Percentiles rank a stretch among this genome's conserved stretches.
Conservation (phyloP, 92 coral and sea anemone species). For the Epizoanthus rinbou region DNA sequence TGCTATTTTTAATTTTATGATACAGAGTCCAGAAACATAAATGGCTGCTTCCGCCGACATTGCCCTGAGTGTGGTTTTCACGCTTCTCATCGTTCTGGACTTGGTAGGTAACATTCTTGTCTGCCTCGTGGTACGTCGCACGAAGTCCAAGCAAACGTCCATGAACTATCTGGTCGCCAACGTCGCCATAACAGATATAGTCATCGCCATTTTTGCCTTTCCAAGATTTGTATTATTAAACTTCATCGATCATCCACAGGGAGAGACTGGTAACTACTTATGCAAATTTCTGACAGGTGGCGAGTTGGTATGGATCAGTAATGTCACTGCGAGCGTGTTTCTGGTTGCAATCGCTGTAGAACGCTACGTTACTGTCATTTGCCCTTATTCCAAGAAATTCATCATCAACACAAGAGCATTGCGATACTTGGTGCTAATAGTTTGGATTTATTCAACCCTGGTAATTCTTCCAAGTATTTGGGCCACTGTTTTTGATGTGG, state of each 20-base stretch:
- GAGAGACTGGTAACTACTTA: constrained; percentile 1
- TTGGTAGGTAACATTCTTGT: neutral
- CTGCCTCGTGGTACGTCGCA: neutral
- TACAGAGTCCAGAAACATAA: neutral
- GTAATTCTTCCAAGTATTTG: neutral
- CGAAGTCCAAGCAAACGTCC: neutral
- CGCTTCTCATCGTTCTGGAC: neutral
- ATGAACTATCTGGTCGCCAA: neutral
- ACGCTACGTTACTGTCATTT: neutral
- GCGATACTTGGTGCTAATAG: neutral
- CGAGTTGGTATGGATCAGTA: neutral
- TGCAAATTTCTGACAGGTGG: neutral
- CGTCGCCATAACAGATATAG: neutral
- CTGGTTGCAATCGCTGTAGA: neutral
- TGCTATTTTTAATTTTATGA: neutral
- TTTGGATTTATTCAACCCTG: neutral
- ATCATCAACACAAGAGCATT: neutral
- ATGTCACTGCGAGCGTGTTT: neutral
- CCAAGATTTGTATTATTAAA: neutral
- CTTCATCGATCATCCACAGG: neutral
- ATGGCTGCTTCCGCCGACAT: neutral
- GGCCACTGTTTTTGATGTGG: neutral
- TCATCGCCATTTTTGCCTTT: neutral
- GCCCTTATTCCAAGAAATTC: neutral
- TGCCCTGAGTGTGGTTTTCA: neutral